Evolutionary conservation across 2,113 vertebrate species (phyloP).

Genomic region (Phalacrocorax carbo): DNA sequence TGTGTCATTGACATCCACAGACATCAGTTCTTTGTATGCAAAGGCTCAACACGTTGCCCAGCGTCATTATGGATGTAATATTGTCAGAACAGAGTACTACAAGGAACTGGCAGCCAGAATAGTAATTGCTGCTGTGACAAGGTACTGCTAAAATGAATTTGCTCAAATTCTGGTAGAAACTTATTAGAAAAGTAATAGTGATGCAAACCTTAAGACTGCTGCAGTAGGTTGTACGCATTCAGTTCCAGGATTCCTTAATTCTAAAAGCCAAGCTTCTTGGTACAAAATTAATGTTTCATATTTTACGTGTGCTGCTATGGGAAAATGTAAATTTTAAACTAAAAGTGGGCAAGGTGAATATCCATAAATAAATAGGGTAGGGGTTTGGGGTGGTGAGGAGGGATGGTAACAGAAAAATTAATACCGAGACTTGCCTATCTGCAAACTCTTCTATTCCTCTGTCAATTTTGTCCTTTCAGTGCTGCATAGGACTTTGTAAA

Average conservation of each 20-base stretch:
- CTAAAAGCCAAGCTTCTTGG: neutral
- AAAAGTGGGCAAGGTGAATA: neutral
- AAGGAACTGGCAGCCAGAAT: conserved; percentile 91
- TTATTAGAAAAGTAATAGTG: neutral
- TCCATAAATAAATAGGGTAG: neutral
- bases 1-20: conserved; percentile 92
- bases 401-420: neutral
- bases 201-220: neutral
- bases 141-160: conserved; percentile 70
- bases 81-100: conserved; percentile 95
- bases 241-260: neutral
- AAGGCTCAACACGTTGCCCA: conserved; percentile 90
- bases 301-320: neutral
- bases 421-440: neutral
- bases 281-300: neutral
- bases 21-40: conserved; percentile 90
- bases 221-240: neutral
- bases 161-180: neutral
- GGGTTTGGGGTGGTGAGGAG: no score
- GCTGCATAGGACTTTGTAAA: neutral
- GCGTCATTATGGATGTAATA: conserved; percentile 90
- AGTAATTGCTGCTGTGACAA: conserved; percentile 85
- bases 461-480: neutral
- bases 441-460: neutral
- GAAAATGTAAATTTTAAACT: neutral